Base-by-base conservation (phyloP, 2,888 invertebrate genomes). In the Hemicrepidius hirtus region DNA sequence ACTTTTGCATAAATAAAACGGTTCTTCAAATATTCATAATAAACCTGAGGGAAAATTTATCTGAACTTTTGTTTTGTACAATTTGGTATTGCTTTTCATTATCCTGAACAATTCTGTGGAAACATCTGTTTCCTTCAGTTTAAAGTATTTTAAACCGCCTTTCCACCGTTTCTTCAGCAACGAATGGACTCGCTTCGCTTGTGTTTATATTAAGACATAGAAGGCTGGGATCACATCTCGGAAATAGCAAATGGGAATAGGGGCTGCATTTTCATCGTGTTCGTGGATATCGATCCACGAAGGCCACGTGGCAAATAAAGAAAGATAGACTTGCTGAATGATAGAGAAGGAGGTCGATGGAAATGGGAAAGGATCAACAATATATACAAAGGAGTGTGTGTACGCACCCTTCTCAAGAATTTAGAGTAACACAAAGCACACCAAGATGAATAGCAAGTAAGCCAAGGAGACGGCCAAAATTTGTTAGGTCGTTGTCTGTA, bases 251-350 rank as follows among this genome's bases (percentile, higher is more conserved):
- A 59, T 64, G 68, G 73, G 65, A 73, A 68, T 73, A 71, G 65
- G 65, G 71, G 53, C 55, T 70, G 70, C 55, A 70, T 24, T 66
- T 60, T 49, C 66, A 71, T 70, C 70, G 65, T 70, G 50, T 53
- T 68, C 20, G 41, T 41, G 32, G 60, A 41, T 73, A 73, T 73
- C 59, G 73, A 73, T 73, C 70, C 63, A n/a, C n/a, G 35, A n/a
- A 24, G 28, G 65, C 64, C 73, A 67, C 69, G 73, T 73, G 73
- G 73, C 69, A 53, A 50, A 68, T 65, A 68, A 69, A 73, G 73
- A 64, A 68, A 68, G 68, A 68, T 41, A 50, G 63, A 65, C 40
- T 68, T 24, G 55, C 28, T 66, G 62, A 59, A 60, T 67, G 41
- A 46, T 67, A 41, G 66, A 60, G 37, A 46, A 70, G 37, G 64